A percentile compares a stretch with the other conserved stretches of the same genome.
Conservation (phyloP, 2,888 invertebrate genomes). For the Sminthurides aquaticus region DNA sequence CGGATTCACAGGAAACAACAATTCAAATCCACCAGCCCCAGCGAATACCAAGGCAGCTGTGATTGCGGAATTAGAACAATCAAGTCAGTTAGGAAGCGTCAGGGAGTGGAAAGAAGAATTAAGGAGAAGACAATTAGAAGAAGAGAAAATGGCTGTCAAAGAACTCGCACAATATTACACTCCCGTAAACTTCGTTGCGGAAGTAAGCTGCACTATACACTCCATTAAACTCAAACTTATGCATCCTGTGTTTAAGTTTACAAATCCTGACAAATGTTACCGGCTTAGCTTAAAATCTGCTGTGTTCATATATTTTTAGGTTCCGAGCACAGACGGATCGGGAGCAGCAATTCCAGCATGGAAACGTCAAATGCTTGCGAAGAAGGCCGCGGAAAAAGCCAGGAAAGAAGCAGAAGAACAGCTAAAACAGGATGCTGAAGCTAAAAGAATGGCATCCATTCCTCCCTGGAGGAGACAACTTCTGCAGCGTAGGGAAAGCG, state of each 20-base stretch:
- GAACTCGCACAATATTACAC: slow-evolving; percentile 79
- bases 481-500: slow-evolving; percentile 50
- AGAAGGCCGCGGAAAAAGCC: slow-evolving; percentile 88
- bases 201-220: slow-evolving; percentile 68
- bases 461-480: slow-evolving; percentile 92
- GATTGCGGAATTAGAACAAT: slow-evolving; percentile 85
- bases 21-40: not conserved
- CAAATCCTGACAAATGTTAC: not conserved
- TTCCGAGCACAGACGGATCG: slow-evolving; percentile 61
- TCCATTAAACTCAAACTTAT: not conserved
- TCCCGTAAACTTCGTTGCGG: slow-evolving; percentile 78
- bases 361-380: slow-evolving; percentile 92
- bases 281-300: not conserved
- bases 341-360: slow-evolving; percentile 87
- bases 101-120: slow-evolving; percentile 81
- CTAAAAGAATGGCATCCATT: slow-evolving; percentile 73
- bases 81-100: slow-evolving; percentile 87
- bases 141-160: slow-evolving; percentile 74
- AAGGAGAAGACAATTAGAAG: slow-evolving; percentile 67
- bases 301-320: slow-evolving; percentile 20
- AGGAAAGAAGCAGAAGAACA: slow-evolving; percentile 82
- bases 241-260: no score
- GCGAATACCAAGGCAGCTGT: slow-evolving; percentile 46
- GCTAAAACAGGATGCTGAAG: slow-evolving; percentile 73
- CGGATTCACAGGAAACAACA: not conserved